Base-by-base conservation (phyloP, 2,797 vertebrate species). In the Sarcoramphus papa region DNA sequence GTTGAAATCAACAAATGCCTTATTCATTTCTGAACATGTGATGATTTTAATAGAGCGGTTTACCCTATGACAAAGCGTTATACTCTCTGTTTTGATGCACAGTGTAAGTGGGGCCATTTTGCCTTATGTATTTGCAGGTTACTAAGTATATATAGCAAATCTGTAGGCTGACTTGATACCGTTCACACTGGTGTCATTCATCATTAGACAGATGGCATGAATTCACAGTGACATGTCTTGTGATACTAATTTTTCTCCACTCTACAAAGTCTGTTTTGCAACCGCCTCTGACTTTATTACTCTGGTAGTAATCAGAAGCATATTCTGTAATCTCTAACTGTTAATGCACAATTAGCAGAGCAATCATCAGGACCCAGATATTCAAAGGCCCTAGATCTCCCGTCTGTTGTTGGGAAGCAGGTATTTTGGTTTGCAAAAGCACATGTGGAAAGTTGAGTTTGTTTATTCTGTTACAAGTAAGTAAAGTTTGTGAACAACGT, bases 151-250 rank as follows among this genome's bases (percentile, higher is more conserved):
- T 68, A 81, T 83, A 83, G 53, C 45, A 82, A 78, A 40, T 50
- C 45, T 88, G 89, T 90, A 86, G 85, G 82, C 24, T 90, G 85
- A 67, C 65, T 90, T 85, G 72, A 82, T 91, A 80, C 57, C 60
- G 64, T 92, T 93, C 73, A 83, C 53, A 65, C 27, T 70, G 62
- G 60, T 78, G 82, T 80, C 87, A 57, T 91, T 92, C 78, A 89
- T 80, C 91, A 83, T 87, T 78, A 92, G 45, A 56, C 81, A 96
- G 75, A 90, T 90, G 78, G 92, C 21, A 64, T 30, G 75, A 93
- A 88, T 92, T 90, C 60, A 72, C 24, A 69, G 81, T 64, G 64
- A 83, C 45, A 59, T 31, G 23, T 77, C 88, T 91, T 85, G 48
- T 88, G 60, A 90, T 50, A 77, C 18, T 77, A 56, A 50, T 33